A percentile compares a stretch with the other conserved stretches of the same genome.
Evolutionary conservation across 2,888 invertebrate species (phyloP).

Genomic region (Pseudococcus longispinus): DNA sequence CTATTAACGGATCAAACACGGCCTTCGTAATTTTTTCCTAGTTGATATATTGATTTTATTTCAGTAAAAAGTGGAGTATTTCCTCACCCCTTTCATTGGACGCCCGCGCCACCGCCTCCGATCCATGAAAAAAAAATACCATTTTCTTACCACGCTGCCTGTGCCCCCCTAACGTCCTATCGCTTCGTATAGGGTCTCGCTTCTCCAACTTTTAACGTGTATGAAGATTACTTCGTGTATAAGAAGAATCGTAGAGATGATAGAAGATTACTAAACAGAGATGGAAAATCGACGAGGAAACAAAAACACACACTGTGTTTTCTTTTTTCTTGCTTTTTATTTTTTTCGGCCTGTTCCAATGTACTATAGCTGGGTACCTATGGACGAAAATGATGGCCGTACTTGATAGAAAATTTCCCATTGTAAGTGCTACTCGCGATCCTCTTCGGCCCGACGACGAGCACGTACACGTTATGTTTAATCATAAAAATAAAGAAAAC

Average conservation of each 20-base stretch:
- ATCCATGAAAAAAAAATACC: conserved; percentile 25
- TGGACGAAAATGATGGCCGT: not conserved
- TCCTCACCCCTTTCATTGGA: conserved; percentile 33
- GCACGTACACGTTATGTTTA: conserved; percentile 25
- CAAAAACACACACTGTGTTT: conserved; percentile 22
- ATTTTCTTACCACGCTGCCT: not conserved
- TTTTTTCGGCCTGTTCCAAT: not conserved
- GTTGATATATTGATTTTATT: conserved; percentile 56
- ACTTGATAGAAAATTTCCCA: not conserved
- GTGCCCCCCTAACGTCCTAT: not conserved
- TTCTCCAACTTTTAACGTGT: conserved; percentile 45
- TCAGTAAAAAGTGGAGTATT: conserved; percentile 54
- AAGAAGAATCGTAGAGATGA: conserved; percentile 45
- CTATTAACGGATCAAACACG: conserved; percentile 56
- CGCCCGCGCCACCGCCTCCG: not conserved
- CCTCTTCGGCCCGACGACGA: not conserved
- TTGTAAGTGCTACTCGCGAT: conserved; percentile 2
- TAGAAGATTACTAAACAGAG: conserved; percentile 33
- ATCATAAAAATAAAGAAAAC: conserved; percentile 25
- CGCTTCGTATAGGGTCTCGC: not conserved
- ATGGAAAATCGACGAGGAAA: not conserved
- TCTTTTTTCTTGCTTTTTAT: not conserved
- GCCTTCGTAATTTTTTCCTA: conserved; percentile 56
- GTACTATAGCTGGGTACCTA: not conserved
- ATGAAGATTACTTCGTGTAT: conserved; percentile 45